phyloP scores from a whole-genome alignment of 2,888 invertebrate species.

The Drosophila multiciliata region DNA sequence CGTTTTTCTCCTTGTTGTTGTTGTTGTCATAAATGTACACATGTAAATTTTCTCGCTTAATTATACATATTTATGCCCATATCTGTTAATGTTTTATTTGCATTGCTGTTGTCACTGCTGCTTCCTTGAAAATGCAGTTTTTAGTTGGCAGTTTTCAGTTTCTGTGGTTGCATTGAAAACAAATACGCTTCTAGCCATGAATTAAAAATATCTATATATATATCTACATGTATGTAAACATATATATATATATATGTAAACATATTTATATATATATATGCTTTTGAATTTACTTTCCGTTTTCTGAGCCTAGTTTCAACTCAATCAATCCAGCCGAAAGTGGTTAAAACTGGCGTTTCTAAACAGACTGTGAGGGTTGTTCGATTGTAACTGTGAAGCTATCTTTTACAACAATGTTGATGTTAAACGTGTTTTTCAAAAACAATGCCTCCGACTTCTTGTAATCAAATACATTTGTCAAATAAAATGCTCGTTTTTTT shows the following conservation, averaged over 20 bases:
- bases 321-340: constrained; percentile 68
- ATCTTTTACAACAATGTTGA: constrained; percentile 34
- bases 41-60: constrained; percentile 27
- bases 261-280: background rate
- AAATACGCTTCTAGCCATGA: constrained; percentile 15
- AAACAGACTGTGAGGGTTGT: constrained; percentile 65
- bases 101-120: constrained; percentile 15
- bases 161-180: constrained; percentile 51
- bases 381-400: constrained; percentile 38
- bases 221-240: background rate
- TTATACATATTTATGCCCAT: constrained; percentile 40
- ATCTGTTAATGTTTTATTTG: constrained; percentile 41
- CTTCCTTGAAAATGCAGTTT: constrained; percentile 48
- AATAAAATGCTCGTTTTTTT: constrained; percentile 23
- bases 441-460: constrained; percentile 48
- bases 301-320: constrained; percentile 52
- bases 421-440: constrained; percentile 64
- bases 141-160: constrained; percentile 19
- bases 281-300: constrained; percentile 15
- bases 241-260: background rate
- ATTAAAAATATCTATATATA: background rate
- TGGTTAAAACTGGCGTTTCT: constrained; percentile 69
- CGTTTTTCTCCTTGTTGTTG: constrained; percentile 24
- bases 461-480: constrained; percentile 64
- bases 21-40: constrained; percentile 27